Conservation (phyloP, 2,113 vertebrate genomes). For the Entelurus aequoreus region DNA sequence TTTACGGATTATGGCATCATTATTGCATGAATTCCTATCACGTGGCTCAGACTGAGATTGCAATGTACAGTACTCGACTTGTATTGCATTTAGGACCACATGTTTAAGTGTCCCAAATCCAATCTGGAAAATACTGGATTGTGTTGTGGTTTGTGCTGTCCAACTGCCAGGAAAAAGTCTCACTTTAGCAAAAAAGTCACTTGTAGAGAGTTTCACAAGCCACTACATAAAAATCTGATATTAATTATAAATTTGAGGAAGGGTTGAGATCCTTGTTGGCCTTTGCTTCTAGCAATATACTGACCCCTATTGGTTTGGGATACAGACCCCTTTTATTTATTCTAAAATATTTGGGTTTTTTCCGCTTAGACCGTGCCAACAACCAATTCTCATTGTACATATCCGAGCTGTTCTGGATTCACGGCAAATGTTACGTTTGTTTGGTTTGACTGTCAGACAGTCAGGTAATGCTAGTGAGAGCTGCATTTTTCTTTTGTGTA, state of each 20-base stretch:
- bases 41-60: not conserved
- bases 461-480: conserved; percentile 59
- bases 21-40: too few relatives aligned
- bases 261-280: too few relatives aligned
- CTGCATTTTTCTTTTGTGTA: conserved; percentile 25
- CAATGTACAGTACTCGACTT: not conserved
- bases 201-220: too few relatives aligned
- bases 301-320: not conserved
- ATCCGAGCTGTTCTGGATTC: conserved; percentile 56
- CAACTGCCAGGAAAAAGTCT: conserved; percentile 2
- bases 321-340: conserved; percentile 1
- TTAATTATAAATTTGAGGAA: too few relatives aligned
- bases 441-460: conserved; percentile 52
- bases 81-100: not conserved
- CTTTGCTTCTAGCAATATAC: not conserved
- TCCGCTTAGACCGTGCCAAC: conserved; percentile 61
- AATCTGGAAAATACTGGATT: not conserved
- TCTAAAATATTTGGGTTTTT: not conserved
- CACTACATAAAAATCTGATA: too few relatives aligned
- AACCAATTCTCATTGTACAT: conserved; percentile 60
- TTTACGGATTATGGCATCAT: too few relatives aligned
- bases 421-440: conserved; percentile 54
- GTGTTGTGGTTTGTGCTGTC: not conserved
- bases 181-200: not conserved
- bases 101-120: not conserved